phyloP scores from a whole-genome alignment of 2,113 vertebrate genomes.

The Anguilla japonica region DNA sequence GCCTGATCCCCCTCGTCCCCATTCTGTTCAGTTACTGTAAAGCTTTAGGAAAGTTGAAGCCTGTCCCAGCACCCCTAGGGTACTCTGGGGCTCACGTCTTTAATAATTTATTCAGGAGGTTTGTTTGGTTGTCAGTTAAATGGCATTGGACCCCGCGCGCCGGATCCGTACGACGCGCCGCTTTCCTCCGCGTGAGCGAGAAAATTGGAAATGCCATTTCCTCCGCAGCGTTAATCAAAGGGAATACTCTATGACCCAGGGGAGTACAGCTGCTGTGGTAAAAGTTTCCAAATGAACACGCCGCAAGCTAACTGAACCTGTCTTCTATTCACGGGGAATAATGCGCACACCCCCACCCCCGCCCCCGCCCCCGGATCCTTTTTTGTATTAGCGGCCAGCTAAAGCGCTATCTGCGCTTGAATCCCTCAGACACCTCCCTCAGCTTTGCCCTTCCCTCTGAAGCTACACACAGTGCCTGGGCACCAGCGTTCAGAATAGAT shows the following conservation, averaged over 20 bases:
- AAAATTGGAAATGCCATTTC: not conserved
- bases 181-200: not conserved
- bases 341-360: not conserved
- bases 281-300: not conserved
- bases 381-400: not conserved
- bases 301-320: not conserved
- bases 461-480: not conserved
- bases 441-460: not conserved
- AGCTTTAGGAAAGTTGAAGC: not conserved
- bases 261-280: not conserved
- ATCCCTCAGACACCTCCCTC: not conserved
- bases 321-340: not conserved
- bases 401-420: not conserved
- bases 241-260: conserved; percentile 1
- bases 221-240: conserved; percentile 2
- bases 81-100: not conserved
- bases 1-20: too few relatives aligned
- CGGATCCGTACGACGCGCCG: not conserved
- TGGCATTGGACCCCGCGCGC: not conserved
- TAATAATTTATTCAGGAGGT: conserved; percentile 9
- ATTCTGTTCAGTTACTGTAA: too few relatives aligned
- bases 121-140: not conserved
- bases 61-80: not conserved
- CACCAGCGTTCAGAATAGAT: not conserved
- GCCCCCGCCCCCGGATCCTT: not conserved